Evolutionary conservation across 2,113 vertebrate species (phyloP).

Genomic region (Stegastes partitus): DNA sequence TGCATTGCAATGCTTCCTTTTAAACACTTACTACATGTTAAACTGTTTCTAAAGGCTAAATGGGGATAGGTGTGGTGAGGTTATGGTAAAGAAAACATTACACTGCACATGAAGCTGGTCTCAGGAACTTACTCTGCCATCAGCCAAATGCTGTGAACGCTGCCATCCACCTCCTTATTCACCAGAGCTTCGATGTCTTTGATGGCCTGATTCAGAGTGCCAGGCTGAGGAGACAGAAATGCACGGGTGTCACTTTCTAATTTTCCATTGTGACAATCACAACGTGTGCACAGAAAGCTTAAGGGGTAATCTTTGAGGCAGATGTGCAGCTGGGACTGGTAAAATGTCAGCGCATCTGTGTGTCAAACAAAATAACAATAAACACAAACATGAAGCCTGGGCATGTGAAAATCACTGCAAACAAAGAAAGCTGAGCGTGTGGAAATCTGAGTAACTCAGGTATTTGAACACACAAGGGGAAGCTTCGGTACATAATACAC

Average conservation of each 20-base stretch:
- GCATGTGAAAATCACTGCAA: slow-evolving; percentile 42
- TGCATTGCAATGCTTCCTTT: neutral
- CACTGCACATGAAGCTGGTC: neutral
- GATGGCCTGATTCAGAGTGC: slow-evolving; percentile 85
- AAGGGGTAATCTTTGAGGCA: slow-evolving; percentile 59
- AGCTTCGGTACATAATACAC: slow-evolving; percentile 15
- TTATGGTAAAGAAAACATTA: slow-evolving; percentile 1
- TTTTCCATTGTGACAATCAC: slow-evolving; percentile 56
- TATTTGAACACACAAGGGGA: slow-evolving; percentile 23
- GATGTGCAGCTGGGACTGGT: slow-evolving; percentile 49
- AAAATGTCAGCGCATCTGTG: slow-evolving; percentile 52
- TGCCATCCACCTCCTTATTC: slow-evolving; percentile 79
- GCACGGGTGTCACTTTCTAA: slow-evolving; percentile 63
- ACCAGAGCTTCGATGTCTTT: slow-evolving; percentile 82
- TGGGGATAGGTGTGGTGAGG: neutral
- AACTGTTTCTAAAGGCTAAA: neutral
- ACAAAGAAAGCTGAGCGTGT: slow-evolving; percentile 48
- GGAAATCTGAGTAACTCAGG: slow-evolving; percentile 37
- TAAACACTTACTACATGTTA: neutral
- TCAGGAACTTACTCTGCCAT: slow-evolving; percentile 85
- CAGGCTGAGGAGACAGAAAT: slow-evolving; percentile 80
- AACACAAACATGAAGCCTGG: slow-evolving; percentile 43
- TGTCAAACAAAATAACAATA: slow-evolving; percentile 60
- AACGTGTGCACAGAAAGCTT: slow-evolving; percentile 46
- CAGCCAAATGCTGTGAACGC: slow-evolving; percentile 83